phyloP scores from a whole-genome alignment of 1,140 invertebrate genomes.

The Drosophila auraria region DNA sequence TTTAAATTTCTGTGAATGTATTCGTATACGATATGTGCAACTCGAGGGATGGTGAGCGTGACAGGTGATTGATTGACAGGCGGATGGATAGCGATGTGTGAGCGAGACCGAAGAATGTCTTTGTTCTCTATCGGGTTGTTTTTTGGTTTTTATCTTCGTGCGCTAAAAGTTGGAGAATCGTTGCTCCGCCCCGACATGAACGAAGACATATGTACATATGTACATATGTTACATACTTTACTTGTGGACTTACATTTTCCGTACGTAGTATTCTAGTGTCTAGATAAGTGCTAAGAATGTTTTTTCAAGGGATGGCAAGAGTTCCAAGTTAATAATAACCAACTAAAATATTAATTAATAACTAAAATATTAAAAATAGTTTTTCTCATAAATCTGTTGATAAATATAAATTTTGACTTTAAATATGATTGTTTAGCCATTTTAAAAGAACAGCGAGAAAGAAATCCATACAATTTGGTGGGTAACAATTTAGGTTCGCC shows the following conservation, averaged over 20 bases:
- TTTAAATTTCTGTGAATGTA: not conserved
- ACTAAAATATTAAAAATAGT: too few species aligned
- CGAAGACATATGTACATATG: not conserved
- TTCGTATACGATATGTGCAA: constrained; percentile 3
- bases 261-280: too few species aligned
- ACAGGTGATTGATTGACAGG: constrained; percentile 84
- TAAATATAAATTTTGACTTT: too few species aligned
- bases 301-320: too few species aligned
- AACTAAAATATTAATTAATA: too few species aligned
- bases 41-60: constrained; percentile 60
- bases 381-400: too few species aligned
- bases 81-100: constrained; percentile 30
- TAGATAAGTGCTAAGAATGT: too few species aligned
- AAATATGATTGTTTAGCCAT: too few species aligned
- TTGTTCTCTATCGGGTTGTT: constrained; percentile 2
- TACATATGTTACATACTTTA: not conserved
- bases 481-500: too few species aligned
- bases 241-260: not conserved
- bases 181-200: constrained; percentile 50
- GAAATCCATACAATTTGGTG: too few species aligned
- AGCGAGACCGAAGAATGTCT: constrained; percentile 36
- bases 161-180: constrained; percentile 36
- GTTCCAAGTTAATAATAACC: too few species aligned
- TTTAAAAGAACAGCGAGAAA: too few species aligned
- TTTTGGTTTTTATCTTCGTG: constrained; percentile 18